These are phyloP conservation scores for Rhodeus uyekii DNA, from an alignment of 2,797 vertebrate species.

Conservation along the genomic window DNA sequence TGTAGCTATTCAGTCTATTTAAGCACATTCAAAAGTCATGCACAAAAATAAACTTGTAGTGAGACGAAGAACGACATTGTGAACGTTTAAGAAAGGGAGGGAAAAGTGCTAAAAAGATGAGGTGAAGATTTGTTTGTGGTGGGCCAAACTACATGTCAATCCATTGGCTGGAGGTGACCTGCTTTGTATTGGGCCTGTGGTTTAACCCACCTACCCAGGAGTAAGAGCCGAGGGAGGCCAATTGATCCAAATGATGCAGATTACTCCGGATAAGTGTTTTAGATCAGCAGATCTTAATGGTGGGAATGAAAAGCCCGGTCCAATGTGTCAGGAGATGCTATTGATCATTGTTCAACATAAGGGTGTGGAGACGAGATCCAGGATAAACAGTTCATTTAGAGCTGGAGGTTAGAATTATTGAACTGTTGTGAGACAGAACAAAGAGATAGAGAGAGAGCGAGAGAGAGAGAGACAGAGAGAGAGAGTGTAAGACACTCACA, in stretches of 20 bases:
- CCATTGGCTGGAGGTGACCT: constrained; percentile 36
- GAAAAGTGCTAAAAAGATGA: constrained; percentile 9
- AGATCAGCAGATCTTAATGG: constrained; percentile 47
- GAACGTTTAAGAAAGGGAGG: neutral
- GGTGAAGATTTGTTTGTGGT: neutral
- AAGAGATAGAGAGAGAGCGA: constrained; percentile 1
- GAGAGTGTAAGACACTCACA: constrained; percentile 17
- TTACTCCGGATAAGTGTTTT: constrained; percentile 63
- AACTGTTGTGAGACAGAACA: constrained; percentile 29
- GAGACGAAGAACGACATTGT: neutral
- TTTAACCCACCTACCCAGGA: constrained; percentile 10
- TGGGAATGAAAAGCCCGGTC: constrained; percentile 42
- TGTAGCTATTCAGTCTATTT: constrained; percentile 41
- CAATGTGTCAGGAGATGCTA: constrained; percentile 48
- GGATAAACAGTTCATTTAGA: constrained; percentile 58
- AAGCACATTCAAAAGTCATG: constrained; percentile 27
- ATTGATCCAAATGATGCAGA: constrained; percentile 56
- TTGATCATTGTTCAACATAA: constrained; percentile 47
- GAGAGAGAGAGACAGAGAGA: neutral
- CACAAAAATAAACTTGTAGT: neutral
- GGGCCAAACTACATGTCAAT: constrained; percentile 35
- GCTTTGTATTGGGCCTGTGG: neutral
- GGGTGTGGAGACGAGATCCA: constrained; percentile 41
- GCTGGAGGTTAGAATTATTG: constrained; percentile 44
- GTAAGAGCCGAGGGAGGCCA: constrained; percentile 14